A percentile compares a stretch with the other conserved stretches of the same genome.
These are phyloP conservation scores for Sinelater perroti DNA, from an alignment of 2,888 invertebrate species.

Conservation along the genomic window DNA sequence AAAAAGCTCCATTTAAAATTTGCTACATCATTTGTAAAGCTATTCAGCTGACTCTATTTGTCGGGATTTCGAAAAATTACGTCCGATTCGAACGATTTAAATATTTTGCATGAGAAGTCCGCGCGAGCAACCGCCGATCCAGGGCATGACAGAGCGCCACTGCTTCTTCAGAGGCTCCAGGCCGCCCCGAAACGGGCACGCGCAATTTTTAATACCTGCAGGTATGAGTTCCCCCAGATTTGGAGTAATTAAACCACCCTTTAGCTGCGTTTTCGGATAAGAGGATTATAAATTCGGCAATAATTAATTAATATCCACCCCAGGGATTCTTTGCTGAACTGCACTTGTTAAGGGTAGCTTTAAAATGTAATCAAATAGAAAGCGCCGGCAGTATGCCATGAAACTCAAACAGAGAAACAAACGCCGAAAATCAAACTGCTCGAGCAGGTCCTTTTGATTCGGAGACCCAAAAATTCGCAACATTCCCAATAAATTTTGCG, in stretches of 20 bases:
- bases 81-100: slow-evolving; percentile 16
- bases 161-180: not conserved
- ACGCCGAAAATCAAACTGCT: not conserved
- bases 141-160: not conserved
- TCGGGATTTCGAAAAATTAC: slow-evolving; percentile 26
- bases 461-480: no score
- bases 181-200: no score
- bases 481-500: no score
- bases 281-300: slow-evolving; percentile 48
- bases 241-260: slow-evolving; percentile 43
- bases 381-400: not conserved
- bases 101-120: slow-evolving; percentile 15
- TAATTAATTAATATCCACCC: slow-evolving; percentile 44
- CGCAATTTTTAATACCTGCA: slow-evolving; percentile 9
- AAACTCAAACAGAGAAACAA: slow-evolving; percentile 3
- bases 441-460: not conserved
- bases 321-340: slow-evolving; percentile 10
- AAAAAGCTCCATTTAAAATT: slow-evolving; percentile 54
- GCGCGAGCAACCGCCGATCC: slow-evolving; percentile 4
- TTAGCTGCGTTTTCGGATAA: slow-evolving; percentile 45
- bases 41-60: slow-evolving; percentile 33
- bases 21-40: slow-evolving; percentile 51
- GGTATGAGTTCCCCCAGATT: slow-evolving; percentile 4
- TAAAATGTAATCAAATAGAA: slow-evolving; percentile 14
- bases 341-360: slow-evolving; percentile 15